Evolutionary conservation across 2,113 vertebrate species (phyloP), one percentile per base, ranked within the genome.

Genomic region (Octodon degus): DNA sequence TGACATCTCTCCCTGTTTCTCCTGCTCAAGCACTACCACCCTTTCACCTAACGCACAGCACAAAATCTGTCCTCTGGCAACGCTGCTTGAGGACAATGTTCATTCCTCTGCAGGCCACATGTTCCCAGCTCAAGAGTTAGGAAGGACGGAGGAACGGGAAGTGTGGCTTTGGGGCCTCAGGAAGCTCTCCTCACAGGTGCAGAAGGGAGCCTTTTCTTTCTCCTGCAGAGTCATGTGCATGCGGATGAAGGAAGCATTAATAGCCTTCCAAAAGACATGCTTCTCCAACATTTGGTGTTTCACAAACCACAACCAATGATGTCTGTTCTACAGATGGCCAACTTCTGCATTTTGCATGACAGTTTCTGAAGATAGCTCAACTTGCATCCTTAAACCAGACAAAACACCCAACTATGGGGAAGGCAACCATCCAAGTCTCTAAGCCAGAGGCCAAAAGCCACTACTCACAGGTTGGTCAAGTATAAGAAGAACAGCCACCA

Each of bases 281-380:
- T 98, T 98, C 97, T 98, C 97, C 3, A 12, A 96, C 89, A 92
- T 96, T 97, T 92, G 94, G 96, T 98, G 98, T 97, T 97, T 98
- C 98, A 98, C 93, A 98, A 97, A 98, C 98, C 98, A 95, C 98
- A 98, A 37, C 92, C 96, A 96, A 93, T 0, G 0, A 79, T 92
- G 97, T 97, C 89, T 87, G 81, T 93, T 89, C 7, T 97, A 96
- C 98, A 99, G 98, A 98, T 98, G 98, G 97, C 82, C 97, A 98
- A 98, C 98, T 99, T 99, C 98, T 98, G 97, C 98, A 98, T 98
- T 98, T 97, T 89, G 22, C 89, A 97, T 93, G 96, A 50, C 43
- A 90, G 86, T 97, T 98, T 97, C 97, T 80, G 88, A 98, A 97
- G 96, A 97, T 90, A 95, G 70, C 30, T 76, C 96, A 94, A 53